These are phyloP conservation scores for Pleuronectes platessa DNA, from an alignment of 2,113 vertebrate species.

Conservation along the genomic window DNA sequence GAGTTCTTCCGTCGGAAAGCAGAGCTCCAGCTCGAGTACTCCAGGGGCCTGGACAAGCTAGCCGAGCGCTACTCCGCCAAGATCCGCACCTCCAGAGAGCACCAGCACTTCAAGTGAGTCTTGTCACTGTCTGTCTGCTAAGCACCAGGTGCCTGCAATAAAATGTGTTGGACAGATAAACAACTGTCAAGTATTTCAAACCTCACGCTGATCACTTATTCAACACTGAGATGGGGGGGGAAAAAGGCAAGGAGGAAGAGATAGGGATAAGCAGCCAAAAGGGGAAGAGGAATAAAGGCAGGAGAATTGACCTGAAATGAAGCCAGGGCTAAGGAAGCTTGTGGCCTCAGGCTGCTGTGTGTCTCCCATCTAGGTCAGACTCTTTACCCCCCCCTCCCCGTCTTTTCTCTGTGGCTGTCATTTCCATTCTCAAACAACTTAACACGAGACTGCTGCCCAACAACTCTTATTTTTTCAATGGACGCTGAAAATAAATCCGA, in stretches of 20 bases:
- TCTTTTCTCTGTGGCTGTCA: slow-evolving; percentile 64
- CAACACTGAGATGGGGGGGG: slow-evolving; percentile 6
- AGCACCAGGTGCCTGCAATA: not conserved
- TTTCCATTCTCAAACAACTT: slow-evolving; percentile 68
- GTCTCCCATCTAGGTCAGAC: slow-evolving; percentile 79
- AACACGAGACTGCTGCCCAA: slow-evolving; percentile 34
- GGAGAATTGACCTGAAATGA: slow-evolving; percentile 75
- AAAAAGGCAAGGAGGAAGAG: slow-evolving; percentile 7
- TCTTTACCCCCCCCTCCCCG: slow-evolving; percentile 47
- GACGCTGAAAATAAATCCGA: slow-evolving; percentile 20
- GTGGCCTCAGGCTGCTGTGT: slow-evolving; percentile 74
- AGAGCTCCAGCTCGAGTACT: slow-evolving; percentile 94
- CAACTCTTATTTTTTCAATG: slow-evolving; percentile 36
- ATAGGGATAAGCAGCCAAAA: slow-evolving; percentile 32
- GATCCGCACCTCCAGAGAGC: slow-evolving; percentile 92
- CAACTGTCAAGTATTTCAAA: slow-evolving; percentile 28
- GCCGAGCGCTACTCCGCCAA: slow-evolving; percentile 94
- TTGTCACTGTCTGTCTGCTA: slow-evolving; percentile 3
- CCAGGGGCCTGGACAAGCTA: slow-evolving; percentile 93
- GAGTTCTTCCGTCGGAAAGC: slow-evolving; percentile 97
- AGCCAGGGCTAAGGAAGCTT: slow-evolving; percentile 70
- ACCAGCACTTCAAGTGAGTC: slow-evolving; percentile 94
- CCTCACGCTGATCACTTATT: slow-evolving; percentile 19
- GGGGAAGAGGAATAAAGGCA: slow-evolving; percentile 42
- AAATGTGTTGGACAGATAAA: slow-evolving; percentile 24